These are phyloP conservation scores for Anguilla rostrata DNA, from an alignment of 2,113 vertebrate genomes.

Conservation along the genomic window DNA sequence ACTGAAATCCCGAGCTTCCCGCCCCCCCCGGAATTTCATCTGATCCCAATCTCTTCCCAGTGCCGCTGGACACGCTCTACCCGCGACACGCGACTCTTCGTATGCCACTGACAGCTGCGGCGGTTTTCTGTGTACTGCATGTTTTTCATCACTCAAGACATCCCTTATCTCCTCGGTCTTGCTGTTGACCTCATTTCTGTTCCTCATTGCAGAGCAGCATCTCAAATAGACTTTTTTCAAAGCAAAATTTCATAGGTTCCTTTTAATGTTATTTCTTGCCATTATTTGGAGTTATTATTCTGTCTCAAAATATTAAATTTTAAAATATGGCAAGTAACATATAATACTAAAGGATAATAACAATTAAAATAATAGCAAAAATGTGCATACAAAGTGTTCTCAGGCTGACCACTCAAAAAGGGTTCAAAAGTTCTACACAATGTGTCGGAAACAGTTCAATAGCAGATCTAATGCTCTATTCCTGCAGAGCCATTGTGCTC, in stretches of 20 bases:
- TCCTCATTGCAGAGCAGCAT: background rate
- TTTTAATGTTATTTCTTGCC: background rate
- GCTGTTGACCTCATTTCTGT: background rate
- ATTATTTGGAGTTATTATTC: background rate
- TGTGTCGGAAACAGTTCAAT: background rate
- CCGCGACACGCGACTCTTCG: background rate
- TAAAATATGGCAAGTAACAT: background rate
- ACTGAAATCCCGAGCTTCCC: slow-evolving; percentile 13
- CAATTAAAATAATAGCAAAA: too few species aligned
- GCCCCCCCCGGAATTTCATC: background rate
- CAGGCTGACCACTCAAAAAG: background rate
- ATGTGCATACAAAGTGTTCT: too few species aligned
- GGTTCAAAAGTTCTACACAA: background rate
- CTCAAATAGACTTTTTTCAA: background rate
- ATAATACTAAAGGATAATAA: background rate
- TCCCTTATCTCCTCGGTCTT: background rate
- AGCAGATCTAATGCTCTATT: background rate
- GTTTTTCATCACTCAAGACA: background rate
- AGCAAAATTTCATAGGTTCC: background rate
- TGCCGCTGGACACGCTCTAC: background rate
- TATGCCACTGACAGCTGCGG: background rate
- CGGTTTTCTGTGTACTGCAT: background rate
- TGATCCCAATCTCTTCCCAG: background rate
- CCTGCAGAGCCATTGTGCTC: background rate
- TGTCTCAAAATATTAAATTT: background rate